Base-by-base conservation (phyloP, 2,888 invertebrate species). In the Athalia cordata region DNA sequence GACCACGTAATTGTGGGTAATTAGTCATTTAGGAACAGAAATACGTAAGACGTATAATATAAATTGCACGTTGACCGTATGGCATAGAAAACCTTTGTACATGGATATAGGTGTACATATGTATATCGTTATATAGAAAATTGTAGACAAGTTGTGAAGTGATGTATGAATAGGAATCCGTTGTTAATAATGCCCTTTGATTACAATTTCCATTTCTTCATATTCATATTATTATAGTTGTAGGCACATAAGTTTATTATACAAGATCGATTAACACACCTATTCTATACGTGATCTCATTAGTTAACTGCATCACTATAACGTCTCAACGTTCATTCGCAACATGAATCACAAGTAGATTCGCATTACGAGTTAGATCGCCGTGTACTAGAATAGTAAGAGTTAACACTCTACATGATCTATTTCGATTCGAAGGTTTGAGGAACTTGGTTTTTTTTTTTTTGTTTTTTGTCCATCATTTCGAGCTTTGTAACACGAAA, bases 181-280 rank as follows among this genome's bases (percentile, higher is more conserved):
- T 82, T 79, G 84, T 85, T 86, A 84, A 86, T 87, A 87, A 86
- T 86, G 87, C 84, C 85, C 85, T 87, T 87, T 87, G 85, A 87
- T 87, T 80, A 81, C 78, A 85, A 84, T 85, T 85, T 84, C 84
- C 15, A 47, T n/a, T 59, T 59, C 59, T 59, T 47, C 47, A 13
- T 47, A 13, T 72, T 59, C 43, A 52, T 50, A 64, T 13, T 83
- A 81, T 82, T 29, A 29, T 29, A 29, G 29, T 29, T 29, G 29
- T 29, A 29, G 29, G 29, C 29, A 29, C 29, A 29, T 29, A 29
- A 29, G 81, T 83, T 84, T 82, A 84, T 87, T 86, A 82, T 86
- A 79, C 82, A 85, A 84, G 84, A 84, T 47, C 72, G 84, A 86
- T 87, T 86, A 87, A 85, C 83, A 83, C 29, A 29, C 29, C 29